A percentile compares a stretch with the other conserved stretches of the same genome.
Conservation (phyloP, 37 sponge, comb jelly and placozoan species). For the Halisarca cf. caerulea region DNA sequence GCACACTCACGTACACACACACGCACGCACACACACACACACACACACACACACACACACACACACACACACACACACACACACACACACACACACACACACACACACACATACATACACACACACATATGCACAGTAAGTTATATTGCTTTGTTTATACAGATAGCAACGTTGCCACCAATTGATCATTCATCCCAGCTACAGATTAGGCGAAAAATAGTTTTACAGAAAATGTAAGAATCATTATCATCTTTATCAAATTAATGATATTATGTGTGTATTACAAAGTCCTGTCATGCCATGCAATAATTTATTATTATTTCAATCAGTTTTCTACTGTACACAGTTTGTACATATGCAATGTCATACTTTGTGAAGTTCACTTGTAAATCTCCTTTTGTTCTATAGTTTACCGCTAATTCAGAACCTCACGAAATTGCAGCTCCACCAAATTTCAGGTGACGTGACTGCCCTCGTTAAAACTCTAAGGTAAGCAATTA, state of each 20-base stretch:
- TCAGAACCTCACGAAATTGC: background rate
- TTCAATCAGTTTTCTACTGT: too few relatives aligned
- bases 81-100: background rate
- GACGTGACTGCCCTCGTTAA: slow-evolving; percentile 13
- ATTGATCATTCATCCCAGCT: slow-evolving; percentile 9
- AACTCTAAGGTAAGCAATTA: slow-evolving; percentile 14
- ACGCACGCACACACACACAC: too few relatives aligned
- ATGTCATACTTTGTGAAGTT: too few relatives aligned
- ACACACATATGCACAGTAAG: background rate
- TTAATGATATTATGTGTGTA: too few relatives aligned
- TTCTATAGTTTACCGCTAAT: background rate
- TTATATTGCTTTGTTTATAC: background rate
- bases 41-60: too few relatives aligned
- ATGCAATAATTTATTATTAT: too few relatives aligned
- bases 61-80: too few relatives aligned
- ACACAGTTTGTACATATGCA: too few relatives aligned
- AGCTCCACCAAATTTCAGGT: background rate
- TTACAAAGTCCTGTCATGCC: too few relatives aligned
- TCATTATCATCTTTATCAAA: too few relatives aligned
- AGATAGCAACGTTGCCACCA: background rate
- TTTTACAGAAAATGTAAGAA: slow-evolving; percentile 13
- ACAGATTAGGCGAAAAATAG: background rate
- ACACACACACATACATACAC: background rate
- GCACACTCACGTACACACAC: too few relatives aligned
- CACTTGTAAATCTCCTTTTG: too few relatives aligned